phyloP scores from a whole-genome alignment of 2,113 vertebrate genomes.

The Erinaceus europaeus region DNA sequence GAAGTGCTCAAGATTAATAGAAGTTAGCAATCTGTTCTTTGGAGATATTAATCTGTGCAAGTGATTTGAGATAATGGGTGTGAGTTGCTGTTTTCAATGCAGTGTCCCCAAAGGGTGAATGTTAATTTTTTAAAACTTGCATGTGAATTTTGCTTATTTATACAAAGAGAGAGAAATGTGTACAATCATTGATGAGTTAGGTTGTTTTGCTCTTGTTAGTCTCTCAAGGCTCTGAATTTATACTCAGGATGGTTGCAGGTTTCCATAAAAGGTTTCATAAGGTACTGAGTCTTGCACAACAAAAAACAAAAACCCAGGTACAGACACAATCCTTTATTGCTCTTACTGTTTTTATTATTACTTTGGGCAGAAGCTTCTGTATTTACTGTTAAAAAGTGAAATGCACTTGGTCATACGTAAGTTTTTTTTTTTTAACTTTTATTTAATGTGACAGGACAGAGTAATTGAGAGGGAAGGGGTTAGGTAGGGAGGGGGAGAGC shows the following conservation, averaged over 20 bases:
- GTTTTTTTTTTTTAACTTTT: no score
- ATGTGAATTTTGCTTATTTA: constrained; percentile 1
- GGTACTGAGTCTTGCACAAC: neutral
- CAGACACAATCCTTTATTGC: no score
- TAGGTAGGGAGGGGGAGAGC: no score
- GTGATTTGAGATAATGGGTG: neutral
- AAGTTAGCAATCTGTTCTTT: neutral
- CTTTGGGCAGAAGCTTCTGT: neutral
- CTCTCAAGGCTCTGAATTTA: neutral
- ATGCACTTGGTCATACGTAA: no score
- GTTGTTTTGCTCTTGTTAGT: neutral
- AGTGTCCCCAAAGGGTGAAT: neutral
- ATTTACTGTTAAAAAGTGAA: neutral
- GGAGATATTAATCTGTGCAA: neutral
- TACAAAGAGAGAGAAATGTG: neutral
- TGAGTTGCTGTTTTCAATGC: neutral
- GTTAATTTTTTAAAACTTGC: neutral
- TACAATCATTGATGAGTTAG: neutral
- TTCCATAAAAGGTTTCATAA: neutral
- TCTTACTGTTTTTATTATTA: no score
- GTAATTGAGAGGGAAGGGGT: no score
- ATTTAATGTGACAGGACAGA: no score
- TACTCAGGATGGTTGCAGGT: neutral
- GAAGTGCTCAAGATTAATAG: neutral
- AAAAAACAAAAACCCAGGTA: neutral